These are phyloP conservation scores for Pongo abelii DNA, from an alignment of 2,113 vertebrate species.

Conservation along the genomic window DNA sequence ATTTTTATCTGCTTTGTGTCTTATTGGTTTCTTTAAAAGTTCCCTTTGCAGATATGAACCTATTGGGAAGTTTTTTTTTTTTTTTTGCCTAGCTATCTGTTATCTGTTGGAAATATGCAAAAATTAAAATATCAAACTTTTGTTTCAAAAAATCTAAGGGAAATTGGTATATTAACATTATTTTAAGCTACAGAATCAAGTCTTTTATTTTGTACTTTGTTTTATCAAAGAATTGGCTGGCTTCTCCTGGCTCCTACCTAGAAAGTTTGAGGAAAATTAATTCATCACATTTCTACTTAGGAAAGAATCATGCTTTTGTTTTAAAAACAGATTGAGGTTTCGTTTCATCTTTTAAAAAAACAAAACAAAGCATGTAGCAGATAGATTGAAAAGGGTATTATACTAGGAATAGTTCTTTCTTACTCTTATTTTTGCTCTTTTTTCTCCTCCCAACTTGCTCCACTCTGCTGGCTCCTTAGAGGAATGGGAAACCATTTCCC, in stretches of 20 bases:
- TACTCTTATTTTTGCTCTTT: neutral
- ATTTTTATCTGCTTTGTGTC: conserved; percentile 11
- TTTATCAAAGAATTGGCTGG: conserved; percentile 3
- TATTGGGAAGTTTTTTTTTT: conserved; percentile 1
- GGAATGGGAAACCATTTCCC: neutral
- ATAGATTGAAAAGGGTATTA: neutral
- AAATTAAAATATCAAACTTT: conserved; percentile 27
- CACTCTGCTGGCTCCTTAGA: neutral
- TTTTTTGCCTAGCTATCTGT: neutral
- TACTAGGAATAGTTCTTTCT: neutral
- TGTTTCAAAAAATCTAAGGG: neutral
- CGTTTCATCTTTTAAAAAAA: conserved; percentile 11
- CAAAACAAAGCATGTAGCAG: neutral
- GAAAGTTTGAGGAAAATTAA: conserved; percentile 30
- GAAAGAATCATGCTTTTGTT: neutral
- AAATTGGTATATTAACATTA: conserved; percentile 23
- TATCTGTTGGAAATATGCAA: conserved; percentile 19
- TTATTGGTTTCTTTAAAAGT: conserved; percentile 12
- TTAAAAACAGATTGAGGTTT: conserved; percentile 39
- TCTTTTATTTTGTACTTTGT: conserved; percentile 12
- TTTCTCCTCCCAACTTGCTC: neutral
- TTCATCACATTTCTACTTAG: conserved; percentile 14
- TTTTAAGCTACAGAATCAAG: neutral
- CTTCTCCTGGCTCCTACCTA: neutral
- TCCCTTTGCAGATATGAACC: neutral